Conservation (phyloP, 2,888 invertebrate species). For the Lutraria lutraria region DNA sequence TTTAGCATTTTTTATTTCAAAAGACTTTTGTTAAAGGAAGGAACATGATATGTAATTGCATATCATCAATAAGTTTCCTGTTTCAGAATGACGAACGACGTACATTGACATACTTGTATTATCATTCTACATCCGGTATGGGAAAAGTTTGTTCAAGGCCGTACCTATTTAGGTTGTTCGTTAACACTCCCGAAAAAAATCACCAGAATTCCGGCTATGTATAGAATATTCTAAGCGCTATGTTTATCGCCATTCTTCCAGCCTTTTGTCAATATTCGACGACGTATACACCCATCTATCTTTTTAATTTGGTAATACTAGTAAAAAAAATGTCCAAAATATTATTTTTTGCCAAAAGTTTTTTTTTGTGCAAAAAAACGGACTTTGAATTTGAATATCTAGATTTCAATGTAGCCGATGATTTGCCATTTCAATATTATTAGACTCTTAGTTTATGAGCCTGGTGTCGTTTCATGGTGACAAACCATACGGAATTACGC, state of each 20-base stretch:
- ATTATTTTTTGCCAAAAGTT: no score
- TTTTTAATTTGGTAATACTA: no score
- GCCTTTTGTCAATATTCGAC: no score
- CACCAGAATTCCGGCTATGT: not conserved
- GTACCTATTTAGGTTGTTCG: not conserved
- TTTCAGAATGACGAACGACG: constrained; percentile 13
- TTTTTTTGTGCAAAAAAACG: no score
- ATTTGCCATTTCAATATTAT: not conserved
- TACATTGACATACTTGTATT: not conserved
- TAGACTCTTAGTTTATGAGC: not conserved
- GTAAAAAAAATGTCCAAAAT: no score
- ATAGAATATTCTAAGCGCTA: no score
- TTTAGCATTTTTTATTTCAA: not conserved
- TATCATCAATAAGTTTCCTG: constrained; percentile 1
- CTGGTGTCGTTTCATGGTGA: not conserved
- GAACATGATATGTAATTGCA: not conserved
- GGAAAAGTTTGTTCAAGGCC: not conserved
- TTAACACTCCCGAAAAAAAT: not conserved
- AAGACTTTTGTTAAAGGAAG: constrained; percentile 4
- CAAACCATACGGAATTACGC: not conserved
- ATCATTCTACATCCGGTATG: constrained; percentile 15
- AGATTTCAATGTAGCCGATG: not conserved
- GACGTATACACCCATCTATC: no score
- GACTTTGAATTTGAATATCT: not conserved
- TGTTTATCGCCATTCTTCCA: no score